Conservation (phyloP, 2,888 invertebrate species). For the Pterostichus niger region DNA sequence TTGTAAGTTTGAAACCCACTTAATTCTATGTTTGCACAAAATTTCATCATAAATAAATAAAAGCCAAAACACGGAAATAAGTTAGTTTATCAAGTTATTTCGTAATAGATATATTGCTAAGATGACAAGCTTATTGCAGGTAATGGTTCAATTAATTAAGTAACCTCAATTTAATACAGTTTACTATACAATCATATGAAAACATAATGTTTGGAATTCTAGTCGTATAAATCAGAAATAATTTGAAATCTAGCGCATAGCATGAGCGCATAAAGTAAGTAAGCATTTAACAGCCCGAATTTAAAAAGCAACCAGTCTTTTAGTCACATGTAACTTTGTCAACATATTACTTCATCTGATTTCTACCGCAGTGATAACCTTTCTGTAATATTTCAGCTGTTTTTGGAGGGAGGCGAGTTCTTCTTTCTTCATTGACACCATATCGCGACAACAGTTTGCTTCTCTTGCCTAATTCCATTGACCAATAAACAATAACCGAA, state of each 20-base stretch:
- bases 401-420: not conserved
- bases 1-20: too few relatives aligned
- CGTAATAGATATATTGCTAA: not conserved
- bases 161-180: constrained; percentile 44
- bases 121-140: constrained; percentile 32
- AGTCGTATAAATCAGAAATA: constrained; percentile 26
- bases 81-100: not conserved
- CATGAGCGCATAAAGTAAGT: constrained; percentile 8
- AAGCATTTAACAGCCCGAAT: constrained; percentile 15
- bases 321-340: constrained; percentile 33
- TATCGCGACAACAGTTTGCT: not conserved
- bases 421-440: constrained; percentile 32
- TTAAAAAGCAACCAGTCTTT: constrained; percentile 41
- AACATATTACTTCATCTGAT: constrained; percentile 53
- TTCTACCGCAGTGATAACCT: constrained; percentile 40
- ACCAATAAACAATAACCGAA: constrained; percentile 54
- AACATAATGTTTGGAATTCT: constrained; percentile 24
- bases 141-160: constrained; percentile 21
- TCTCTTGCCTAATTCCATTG: constrained; percentile 51
- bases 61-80: too few relatives aligned
- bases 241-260: constrained; percentile 15
- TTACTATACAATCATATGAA: constrained; percentile 17
- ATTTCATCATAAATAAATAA: too few relatives aligned
- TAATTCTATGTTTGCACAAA: too few relatives aligned
- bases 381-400: constrained; percentile 17